Evolutionary conservation across 2,888 invertebrate genomes (phyloP).

Genomic region (Dilophus febrilis): DNA sequence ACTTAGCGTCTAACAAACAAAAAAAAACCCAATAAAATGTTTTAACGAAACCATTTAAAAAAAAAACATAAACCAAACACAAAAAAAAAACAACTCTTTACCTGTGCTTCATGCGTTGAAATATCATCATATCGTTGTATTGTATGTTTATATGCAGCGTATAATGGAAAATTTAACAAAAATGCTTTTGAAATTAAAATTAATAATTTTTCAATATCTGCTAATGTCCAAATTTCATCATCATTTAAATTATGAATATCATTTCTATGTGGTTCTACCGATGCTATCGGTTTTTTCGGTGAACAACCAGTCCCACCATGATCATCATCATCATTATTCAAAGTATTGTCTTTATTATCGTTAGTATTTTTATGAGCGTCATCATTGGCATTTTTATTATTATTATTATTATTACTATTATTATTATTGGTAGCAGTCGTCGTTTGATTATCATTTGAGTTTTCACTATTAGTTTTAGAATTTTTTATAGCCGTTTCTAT

Average conservation of each 20-base stretch:
- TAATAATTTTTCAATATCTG: slow-evolving; percentile 76
- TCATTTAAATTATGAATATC: slow-evolving; percentile 9
- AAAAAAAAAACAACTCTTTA: not conserved
- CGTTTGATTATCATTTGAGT: not conserved
- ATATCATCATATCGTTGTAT: slow-evolving; percentile 68
- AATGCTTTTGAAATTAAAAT: slow-evolving; percentile 78
- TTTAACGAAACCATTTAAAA: not conserved
- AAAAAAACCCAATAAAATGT: not conserved
- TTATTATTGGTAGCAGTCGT: not conserved
- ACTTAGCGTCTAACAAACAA: slow-evolving; percentile 39
- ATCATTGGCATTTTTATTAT: too few relatives aligned
- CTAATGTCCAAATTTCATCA: slow-evolving; percentile 49
- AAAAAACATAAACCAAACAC: not conserved
- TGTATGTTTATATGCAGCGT: slow-evolving; percentile 74
- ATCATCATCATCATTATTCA: not conserved
- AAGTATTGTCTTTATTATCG: not conserved
- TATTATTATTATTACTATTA: not conserved
- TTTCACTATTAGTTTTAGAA: slow-evolving; percentile 1
- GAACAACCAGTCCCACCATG: too few relatives aligned
- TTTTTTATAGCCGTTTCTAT: too few relatives aligned
- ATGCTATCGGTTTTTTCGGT: too few relatives aligned
- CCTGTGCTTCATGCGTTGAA: slow-evolving; percentile 59
- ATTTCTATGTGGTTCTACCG: too few relatives aligned
- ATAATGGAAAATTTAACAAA: slow-evolving; percentile 74
- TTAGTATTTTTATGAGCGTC: too few relatives aligned